Evolutionary conservation across 2,113 vertebrate species (phyloP).

Genomic region (Macrotis lagotis): DNA sequence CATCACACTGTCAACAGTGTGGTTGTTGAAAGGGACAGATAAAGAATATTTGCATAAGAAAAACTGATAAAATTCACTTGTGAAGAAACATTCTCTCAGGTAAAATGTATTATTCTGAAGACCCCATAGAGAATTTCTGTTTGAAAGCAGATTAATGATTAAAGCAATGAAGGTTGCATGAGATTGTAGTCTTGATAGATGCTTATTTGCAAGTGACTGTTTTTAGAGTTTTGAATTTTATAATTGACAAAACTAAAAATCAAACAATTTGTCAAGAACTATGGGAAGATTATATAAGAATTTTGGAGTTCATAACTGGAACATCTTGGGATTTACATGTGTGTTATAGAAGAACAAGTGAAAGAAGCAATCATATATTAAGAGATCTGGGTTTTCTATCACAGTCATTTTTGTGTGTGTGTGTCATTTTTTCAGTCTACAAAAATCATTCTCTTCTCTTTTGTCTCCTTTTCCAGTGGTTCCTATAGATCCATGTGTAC

Average conservation of each 20-base stretch:
- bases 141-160: not conserved
- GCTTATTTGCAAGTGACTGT: not conserved
- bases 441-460: slow-evolving; percentile 20
- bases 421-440: not conserved
- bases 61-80: not conserved
- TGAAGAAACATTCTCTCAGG: not conserved
- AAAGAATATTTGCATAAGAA: not conserved
- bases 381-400: not conserved
- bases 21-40: not conserved
- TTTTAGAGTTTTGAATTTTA: not conserved
- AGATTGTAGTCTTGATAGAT: not conserved
- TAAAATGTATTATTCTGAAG: not conserved
- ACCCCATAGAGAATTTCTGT: not conserved
- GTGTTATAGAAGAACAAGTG: not conserved
- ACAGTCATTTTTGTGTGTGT: slow-evolving; percentile 12
- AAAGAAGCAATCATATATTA: slow-evolving; percentile 25
- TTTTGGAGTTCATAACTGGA: not conserved
- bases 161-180: not conserved
- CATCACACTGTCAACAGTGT: not conserved
- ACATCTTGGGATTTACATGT: slow-evolving; percentile 16
- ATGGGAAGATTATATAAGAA: not conserved
- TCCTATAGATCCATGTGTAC: not conserved
- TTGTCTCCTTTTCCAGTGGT: slow-evolving; percentile 16
- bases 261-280: not conserved
- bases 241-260: not conserved